Percentiles rank a stretch among this genome's conserved stretches.
phyloP scores from a whole-genome alignment of 2,113 vertebrate species.

The Halcyon senegalensis region DNA sequence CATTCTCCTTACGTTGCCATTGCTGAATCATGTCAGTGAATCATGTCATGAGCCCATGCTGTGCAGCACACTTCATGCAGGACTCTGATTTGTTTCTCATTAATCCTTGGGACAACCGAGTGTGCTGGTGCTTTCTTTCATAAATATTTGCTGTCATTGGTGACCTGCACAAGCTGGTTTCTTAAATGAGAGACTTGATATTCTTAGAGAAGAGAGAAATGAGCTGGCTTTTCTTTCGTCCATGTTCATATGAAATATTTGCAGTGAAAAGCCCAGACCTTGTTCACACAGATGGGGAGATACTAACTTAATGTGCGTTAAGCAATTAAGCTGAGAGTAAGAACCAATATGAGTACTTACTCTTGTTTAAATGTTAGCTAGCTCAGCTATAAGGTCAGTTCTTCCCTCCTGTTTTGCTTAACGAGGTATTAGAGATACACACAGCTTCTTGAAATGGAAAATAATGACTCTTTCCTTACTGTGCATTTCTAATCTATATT shows the following conservation, averaged over 20 bases:
- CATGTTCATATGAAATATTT: not conserved
- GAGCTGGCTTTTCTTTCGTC: not conserved
- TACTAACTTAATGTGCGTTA: not conserved
- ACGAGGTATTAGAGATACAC: not conserved
- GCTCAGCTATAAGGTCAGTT: not conserved
- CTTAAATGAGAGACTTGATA: not conserved
- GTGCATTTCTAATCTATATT: not conserved
- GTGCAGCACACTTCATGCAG: not conserved
- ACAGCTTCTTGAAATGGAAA: not conserved
- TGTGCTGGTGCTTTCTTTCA: not conserved
- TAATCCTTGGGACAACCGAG: not conserved
- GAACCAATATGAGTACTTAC: not conserved
- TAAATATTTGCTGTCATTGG: not conserved
- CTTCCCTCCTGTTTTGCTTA: not conserved
- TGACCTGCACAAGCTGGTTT: not conserved
- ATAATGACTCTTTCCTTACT: not conserved
- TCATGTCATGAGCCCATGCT: not conserved
- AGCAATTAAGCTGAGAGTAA: not conserved
- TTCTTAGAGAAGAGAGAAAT: not conserved
- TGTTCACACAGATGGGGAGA: not conserved
- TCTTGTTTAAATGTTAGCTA: not conserved
- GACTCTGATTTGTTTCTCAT: not conserved
- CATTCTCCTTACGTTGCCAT: not conserved
- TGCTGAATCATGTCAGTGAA: not conserved
- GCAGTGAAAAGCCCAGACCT: not conserved